Conservation (phyloP, 2,888 invertebrate genomes). For the Ormyrus rosae region DNA sequence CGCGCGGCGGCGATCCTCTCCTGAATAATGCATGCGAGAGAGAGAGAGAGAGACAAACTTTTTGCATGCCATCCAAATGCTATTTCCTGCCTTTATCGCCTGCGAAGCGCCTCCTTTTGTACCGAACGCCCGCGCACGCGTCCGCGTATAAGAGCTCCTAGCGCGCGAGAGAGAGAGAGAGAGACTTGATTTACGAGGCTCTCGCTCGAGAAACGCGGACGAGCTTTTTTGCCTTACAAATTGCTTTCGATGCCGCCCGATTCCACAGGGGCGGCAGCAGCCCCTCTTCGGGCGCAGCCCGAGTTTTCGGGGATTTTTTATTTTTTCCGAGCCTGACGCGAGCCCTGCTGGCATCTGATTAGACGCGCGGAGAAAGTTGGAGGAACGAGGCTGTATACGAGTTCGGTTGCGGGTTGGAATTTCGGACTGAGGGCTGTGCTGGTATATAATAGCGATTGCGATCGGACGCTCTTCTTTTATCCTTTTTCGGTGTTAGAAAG, state of each 20-base stretch:
- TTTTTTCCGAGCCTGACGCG: no score
- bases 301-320: no score
- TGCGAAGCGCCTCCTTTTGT: not conserved
- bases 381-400: no score
- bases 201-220: not conserved
- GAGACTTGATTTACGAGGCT: slow-evolving; percentile 24
- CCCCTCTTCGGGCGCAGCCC: not conserved
- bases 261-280: not conserved
- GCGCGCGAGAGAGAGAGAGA: not conserved
- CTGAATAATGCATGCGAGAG: slow-evolving; percentile 25
- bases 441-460: no score
- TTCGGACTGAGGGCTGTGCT: no score
- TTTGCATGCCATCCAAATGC: slow-evolving; percentile 11
- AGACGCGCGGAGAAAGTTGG: no score
- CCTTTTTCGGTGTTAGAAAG: no score
- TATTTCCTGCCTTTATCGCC: slow-evolving; percentile 7
- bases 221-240: slow-evolving; percentile 28
- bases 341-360: no score
- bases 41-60: no score
- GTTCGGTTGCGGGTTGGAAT: no score
- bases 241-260: slow-evolving; percentile 13
- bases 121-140: slow-evolving; percentile 3
- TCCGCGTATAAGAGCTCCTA: no score
- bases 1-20: not conserved
- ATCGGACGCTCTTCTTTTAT: no score